These are phyloP conservation scores for Delia radicum DNA, from an alignment of 1,140 invertebrate species.

Conservation along the genomic window DNA sequence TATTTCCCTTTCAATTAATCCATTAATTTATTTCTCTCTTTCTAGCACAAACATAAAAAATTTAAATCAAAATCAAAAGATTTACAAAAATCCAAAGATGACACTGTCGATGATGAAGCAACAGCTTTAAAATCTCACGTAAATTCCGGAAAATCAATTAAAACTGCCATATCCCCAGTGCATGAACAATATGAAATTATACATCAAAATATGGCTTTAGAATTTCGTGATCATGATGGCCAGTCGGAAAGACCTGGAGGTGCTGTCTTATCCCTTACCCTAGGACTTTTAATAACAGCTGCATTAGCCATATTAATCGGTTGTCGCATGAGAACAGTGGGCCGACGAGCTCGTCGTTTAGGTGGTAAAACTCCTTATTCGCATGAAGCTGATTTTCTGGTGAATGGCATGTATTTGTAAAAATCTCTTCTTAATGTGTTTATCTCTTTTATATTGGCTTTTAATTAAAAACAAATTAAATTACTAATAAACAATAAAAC, in stretches of 20 bases:
- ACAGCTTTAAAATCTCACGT: background rate
- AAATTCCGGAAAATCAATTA: background rate
- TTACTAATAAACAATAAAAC: background rate
- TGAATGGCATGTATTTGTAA: conserved; percentile 97
- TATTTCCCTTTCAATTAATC: no score
- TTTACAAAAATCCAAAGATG: background rate
- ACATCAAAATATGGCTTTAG: conserved; percentile 48
- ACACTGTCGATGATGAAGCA: background rate
- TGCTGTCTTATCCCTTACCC: conserved; percentile 79
- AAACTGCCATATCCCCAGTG: conserved; percentile 34
- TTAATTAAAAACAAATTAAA: background rate
- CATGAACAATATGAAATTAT: conserved; percentile 53
- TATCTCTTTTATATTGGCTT: conserved; percentile 22
- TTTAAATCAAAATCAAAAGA: conserved; percentile 33
- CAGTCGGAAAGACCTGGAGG: conserved; percentile 70
- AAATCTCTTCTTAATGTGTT: background rate
- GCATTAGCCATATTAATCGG: conserved; percentile 77
- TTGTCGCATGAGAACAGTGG: conserved; percentile 76
- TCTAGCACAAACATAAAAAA: conserved; percentile 51
- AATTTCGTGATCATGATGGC: conserved; percentile 61
- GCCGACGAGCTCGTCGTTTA: conserved; percentile 69
- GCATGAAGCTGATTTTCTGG: conserved; percentile 93
- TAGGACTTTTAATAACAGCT: conserved; percentile 63
- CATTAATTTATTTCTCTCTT: conserved; percentile 3
- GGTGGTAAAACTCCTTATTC: conserved; percentile 79